Percentiles rank a stretch among this genome's conserved stretches.
These are phyloP conservation scores for Amphipoea oculea DNA, from an alignment of 2,888 invertebrate genomes.

Conservation along the genomic window DNA sequence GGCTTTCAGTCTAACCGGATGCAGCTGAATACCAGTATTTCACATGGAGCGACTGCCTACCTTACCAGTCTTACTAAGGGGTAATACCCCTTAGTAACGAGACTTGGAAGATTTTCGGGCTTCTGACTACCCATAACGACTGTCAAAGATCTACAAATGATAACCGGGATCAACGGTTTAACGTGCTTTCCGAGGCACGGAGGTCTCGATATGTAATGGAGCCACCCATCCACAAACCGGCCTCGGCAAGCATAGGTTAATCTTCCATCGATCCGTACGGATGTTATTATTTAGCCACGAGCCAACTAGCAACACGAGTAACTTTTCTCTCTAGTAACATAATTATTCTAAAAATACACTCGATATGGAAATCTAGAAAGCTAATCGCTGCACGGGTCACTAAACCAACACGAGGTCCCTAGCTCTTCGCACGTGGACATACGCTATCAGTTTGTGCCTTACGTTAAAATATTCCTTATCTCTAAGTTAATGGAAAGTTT, in stretches of 20 bases:
- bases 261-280: background rate
- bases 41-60: no score
- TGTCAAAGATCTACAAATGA: no score
- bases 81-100: no score
- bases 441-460: constrained; percentile 24
- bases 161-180: no score
- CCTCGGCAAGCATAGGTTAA: background rate
- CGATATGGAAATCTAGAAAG: constrained; percentile 24
- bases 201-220: background rate
- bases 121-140: no score
- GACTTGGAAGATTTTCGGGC: no score
- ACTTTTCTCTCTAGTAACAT: background rate
- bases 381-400: constrained; percentile 43
- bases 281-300: background rate
- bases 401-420: constrained; percentile 44
- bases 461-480: constrained; percentile 51
- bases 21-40: no score
- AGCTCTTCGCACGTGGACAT: constrained; percentile 42
- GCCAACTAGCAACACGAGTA: background rate
- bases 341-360: constrained; percentile 17
- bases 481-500: constrained; percentile 47
- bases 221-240: background rate
- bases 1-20: no score
- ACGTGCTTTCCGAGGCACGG: no score
- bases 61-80: no score